A percentile compares a stretch with the other conserved stretches of the same genome.
These are phyloP conservation scores for Centropus unirufus DNA, from an alignment of 2,113 vertebrate genomes.

Conservation along the genomic window DNA sequence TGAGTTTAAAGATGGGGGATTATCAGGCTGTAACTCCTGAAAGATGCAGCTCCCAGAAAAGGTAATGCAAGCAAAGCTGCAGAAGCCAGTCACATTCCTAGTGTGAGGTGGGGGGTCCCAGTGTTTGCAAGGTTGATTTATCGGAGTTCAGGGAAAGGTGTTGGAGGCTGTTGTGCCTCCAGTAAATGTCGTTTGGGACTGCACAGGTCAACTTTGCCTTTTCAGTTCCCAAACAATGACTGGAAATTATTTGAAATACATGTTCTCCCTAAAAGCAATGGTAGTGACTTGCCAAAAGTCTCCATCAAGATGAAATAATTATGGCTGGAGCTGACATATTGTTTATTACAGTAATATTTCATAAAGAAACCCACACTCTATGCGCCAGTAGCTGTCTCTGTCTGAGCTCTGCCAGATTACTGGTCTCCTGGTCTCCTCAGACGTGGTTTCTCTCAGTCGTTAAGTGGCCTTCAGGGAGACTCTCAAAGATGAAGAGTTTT, in stretches of 20 bases:
- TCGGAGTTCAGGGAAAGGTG: not conserved
- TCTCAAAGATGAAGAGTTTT: not conserved
- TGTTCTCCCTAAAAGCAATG: constrained; percentile 19
- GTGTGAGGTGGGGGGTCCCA: not conserved
- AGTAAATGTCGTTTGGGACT: not conserved
- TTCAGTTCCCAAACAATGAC: not conserved
- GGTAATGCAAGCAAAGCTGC: not conserved
- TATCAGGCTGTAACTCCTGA: not conserved
- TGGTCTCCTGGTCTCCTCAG: not conserved
- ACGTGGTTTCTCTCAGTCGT: not conserved
- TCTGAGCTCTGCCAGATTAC: not conserved
- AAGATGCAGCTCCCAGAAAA: not conserved
- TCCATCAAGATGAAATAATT: constrained; percentile 8
- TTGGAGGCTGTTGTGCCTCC: not conserved
- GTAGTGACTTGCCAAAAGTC: not conserved
- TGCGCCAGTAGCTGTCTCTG: not conserved
- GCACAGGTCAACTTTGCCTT: not conserved
- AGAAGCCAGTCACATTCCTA: not conserved
- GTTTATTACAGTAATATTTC: not conserved
- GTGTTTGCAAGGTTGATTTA: not conserved
- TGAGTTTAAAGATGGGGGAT: not conserved
- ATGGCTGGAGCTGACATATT: not conserved
- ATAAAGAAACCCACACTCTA: not conserved
- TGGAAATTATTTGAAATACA: not conserved
- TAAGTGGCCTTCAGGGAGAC: not conserved